These are phyloP conservation scores for Bombus soroeensis DNA, from an alignment of 1,140 invertebrate species.

Conservation along the genomic window DNA sequence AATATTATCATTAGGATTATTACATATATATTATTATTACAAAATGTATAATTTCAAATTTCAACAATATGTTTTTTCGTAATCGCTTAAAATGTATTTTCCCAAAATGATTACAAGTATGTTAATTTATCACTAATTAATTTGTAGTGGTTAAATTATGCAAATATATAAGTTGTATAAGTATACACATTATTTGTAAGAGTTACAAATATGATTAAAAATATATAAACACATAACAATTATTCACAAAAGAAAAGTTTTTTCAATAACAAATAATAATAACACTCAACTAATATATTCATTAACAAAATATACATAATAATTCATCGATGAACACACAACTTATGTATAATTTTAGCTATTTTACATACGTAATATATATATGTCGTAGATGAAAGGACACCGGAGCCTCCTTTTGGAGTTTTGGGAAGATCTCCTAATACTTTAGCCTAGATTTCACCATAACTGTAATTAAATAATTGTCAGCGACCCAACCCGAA, in stretches of 20 bases:
- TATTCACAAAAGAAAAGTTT: background rate
- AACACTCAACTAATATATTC: background rate
- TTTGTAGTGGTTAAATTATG: background rate
- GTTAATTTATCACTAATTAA: background rate
- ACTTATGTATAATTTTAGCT: background rate
- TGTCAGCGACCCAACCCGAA: too few species aligned
- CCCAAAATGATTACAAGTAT: background rate
- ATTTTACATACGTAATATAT: background rate
- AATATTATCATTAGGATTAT: background rate
- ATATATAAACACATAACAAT: background rate
- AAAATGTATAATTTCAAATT: background rate
- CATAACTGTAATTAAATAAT: too few species aligned
- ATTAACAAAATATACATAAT: background rate
- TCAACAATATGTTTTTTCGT: background rate
- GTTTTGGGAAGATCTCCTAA: too few species aligned
- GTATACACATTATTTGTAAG: background rate
- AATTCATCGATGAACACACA: background rate
- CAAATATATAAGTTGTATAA: background rate
- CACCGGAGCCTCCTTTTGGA: too few species aligned
- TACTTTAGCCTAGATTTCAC: too few species aligned
- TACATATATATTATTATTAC: too few species aligned
- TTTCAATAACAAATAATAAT: conserved; percentile 30
- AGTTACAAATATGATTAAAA: background rate
- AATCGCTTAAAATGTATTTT: background rate
- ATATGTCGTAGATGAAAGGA: too few species aligned